A percentile compares a stretch with the other conserved stretches of the same genome.
Evolutionary conservation across 2,888 invertebrate genomes (phyloP).

Genomic region (Sphaerophoria rueppellii): DNA sequence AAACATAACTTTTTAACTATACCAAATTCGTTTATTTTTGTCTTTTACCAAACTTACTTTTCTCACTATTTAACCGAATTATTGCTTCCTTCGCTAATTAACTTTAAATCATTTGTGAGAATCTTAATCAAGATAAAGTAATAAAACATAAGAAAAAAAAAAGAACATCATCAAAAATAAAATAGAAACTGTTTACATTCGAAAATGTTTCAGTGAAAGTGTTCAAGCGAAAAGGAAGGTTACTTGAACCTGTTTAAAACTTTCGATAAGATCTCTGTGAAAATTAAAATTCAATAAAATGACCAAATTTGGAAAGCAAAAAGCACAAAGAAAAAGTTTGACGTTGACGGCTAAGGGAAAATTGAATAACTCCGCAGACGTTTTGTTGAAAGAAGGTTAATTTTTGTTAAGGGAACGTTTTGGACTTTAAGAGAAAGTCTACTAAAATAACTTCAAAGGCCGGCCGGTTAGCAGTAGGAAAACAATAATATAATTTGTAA

Average conservation of each 20-base stretch:
- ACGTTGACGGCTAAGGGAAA: constrained; percentile 8
- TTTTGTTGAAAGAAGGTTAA: not conserved
- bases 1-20: not conserved
- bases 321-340: not conserved
- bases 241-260: constrained; percentile 56
- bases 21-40: constrained; percentile 4
- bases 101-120: constrained; percentile 34
- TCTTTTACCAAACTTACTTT: not conserved
- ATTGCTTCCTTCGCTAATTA: constrained; percentile 22
- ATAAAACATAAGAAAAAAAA: constrained; percentile 1
- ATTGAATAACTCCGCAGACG: not conserved
- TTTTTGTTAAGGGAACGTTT: not conserved
- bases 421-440: not conserved
- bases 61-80: constrained; percentile 26
- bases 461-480: too few relatives aligned
- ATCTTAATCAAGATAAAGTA: constrained; percentile 24
- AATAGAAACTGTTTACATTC: constrained; percentile 17
- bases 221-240: constrained; percentile 11
- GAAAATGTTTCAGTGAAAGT: constrained; percentile 60
- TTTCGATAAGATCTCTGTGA: constrained; percentile 57
- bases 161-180: not conserved
- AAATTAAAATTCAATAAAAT: constrained; percentile 62
- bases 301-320: constrained; percentile 57
- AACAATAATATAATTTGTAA: too few relatives aligned
- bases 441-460: too few relatives aligned